Evolutionary conservation across 2,888 invertebrate species (phyloP).

Genomic region (Lasioglossum calceatum): DNA sequence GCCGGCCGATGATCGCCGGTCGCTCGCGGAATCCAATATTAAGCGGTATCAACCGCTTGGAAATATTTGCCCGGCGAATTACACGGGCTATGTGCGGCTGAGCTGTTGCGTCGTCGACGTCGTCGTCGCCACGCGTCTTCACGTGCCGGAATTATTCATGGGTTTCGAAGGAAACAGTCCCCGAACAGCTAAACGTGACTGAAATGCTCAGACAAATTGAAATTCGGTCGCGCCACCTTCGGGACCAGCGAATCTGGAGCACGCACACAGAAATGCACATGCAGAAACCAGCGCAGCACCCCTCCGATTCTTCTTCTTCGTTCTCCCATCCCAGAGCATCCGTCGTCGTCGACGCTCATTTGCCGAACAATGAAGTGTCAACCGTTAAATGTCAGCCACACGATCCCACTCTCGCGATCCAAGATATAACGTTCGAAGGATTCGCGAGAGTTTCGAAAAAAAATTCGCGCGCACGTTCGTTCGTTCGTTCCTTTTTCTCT

Average conservation of each 20-base stretch:
- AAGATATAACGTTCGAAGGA: slow-evolving; percentile 2
- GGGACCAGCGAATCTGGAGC: slow-evolving; percentile 64
- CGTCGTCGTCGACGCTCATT: slow-evolving; percentile 47
- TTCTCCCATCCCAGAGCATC: slow-evolving; percentile 7
- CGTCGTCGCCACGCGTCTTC: slow-evolving; percentile 47
- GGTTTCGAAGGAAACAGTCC: slow-evolving; percentile 62
- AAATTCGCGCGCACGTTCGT: neutral
- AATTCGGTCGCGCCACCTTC: slow-evolving; percentile 69
- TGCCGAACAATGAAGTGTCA: slow-evolving; percentile 71
- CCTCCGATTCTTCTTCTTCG: slow-evolving; percentile 7
- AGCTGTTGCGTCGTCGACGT: slow-evolving; percentile 47
- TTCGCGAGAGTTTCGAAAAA: neutral
- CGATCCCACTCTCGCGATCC: slow-evolving; percentile 16
- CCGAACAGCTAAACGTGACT: slow-evolving; percentile 67
- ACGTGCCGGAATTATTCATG: slow-evolving; percentile 69
- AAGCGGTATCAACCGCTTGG: slow-evolving; percentile 53
- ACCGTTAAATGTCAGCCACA: slow-evolving; percentile 74
- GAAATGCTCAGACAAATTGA: slow-evolving; percentile 72
- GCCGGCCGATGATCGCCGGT: neutral
- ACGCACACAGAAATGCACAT: slow-evolving; percentile 19
- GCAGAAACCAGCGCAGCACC: neutral
- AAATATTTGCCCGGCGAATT: slow-evolving; percentile 55
- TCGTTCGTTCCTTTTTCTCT: neutral
- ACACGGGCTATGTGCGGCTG: slow-evolving; percentile 28
- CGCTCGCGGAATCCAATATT: slow-evolving; percentile 36